Percentiles rank a stretch among this genome's conserved stretches.
These are phyloP conservation scores for Pachycephus smyrnensis DNA, from an alignment of 2,888 invertebrate genomes.

Conservation along the genomic window DNA sequence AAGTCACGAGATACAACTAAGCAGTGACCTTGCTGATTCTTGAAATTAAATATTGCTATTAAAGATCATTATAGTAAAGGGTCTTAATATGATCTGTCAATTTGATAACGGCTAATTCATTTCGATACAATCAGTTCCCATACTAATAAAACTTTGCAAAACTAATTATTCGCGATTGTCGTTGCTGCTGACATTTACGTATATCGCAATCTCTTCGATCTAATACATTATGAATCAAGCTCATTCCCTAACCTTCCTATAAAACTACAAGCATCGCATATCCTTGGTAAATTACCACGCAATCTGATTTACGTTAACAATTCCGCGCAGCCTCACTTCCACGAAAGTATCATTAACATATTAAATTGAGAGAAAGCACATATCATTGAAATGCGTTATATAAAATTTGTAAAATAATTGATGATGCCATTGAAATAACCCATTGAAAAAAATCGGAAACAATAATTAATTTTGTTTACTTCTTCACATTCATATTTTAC, in stretches of 20 bases:
- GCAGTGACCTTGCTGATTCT: neutral
- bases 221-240: neutral
- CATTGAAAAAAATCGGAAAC: neutral
- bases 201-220: neutral
- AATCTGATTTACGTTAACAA: neutral
- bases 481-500: neutral
- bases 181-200: neutral
- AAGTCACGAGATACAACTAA: neutral
- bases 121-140: neutral
- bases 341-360: neutral
- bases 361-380: neutral
- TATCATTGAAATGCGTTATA: neutral
- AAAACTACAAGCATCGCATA: neutral
- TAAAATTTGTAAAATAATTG: neutral
- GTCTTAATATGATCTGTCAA: neutral
- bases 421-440: neutral
- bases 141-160: neutral
- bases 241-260: neutral
- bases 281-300: neutral
- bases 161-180: neutral
- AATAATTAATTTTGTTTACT: neutral
- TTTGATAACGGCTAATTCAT: neutral
- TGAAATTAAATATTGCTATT: neutral
- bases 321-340: neutral
- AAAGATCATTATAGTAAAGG: neutral